Evolutionary conservation across 2,113 vertebrate genomes (phyloP).

Genomic region (Catharus fuscescens): DNA sequence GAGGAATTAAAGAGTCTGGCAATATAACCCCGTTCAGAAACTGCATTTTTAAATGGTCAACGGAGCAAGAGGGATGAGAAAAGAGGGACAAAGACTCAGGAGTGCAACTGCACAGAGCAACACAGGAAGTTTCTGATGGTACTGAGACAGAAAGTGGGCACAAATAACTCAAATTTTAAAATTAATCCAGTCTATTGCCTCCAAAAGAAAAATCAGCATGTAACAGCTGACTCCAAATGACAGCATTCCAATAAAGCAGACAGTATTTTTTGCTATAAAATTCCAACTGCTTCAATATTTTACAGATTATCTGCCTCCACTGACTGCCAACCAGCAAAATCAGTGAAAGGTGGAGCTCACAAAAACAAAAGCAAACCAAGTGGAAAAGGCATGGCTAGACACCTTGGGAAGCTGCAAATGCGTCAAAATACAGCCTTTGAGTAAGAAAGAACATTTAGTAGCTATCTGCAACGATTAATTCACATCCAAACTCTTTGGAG

Average conservation of each 20-base stretch:
- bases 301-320: background rate
- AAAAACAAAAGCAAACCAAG: background rate
- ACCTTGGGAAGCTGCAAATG: background rate
- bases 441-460: background rate
- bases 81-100: background rate
- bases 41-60: background rate
- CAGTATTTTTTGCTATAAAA: background rate
- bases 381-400: background rate
- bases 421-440: background rate
- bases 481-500: background rate
- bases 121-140: background rate
- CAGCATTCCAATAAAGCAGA: background rate
- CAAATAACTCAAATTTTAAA: background rate
- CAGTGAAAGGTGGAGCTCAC: background rate
- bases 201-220: background rate
- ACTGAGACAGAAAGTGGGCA: background rate
- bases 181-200: background rate
- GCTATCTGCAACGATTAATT: background rate
- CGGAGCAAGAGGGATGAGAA: background rate
- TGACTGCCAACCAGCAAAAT: background rate
- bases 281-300: background rate
- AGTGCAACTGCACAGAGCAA: background rate
- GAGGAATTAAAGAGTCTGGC: conserved; percentile 32
- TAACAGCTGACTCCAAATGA: background rate
- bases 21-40: background rate